A percentile compares a stretch with the other conserved stretches of the same genome.
phyloP scores from a whole-genome alignment of 2,888 invertebrate genomes.

The Cybosia mesomella region DNA sequence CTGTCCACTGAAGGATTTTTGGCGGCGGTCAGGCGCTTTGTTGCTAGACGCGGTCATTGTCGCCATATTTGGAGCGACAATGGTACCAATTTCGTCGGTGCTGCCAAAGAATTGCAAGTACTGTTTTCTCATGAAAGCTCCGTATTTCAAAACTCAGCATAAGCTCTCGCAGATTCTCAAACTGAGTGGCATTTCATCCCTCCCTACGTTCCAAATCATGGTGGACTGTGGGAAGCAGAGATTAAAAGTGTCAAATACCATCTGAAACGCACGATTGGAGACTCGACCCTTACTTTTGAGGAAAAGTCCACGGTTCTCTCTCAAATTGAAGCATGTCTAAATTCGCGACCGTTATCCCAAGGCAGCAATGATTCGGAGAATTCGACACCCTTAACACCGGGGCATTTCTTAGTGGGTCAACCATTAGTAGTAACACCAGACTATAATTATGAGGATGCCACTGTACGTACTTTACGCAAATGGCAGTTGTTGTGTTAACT shows the following conservation, averaged over 20 bases:
- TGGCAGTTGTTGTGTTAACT: neutral
- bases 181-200: slow-evolving; percentile 2
- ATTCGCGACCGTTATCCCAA: neutral
- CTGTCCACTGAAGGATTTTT: neutral
- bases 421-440: neutral
- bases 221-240: neutral
- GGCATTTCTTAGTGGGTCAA: neutral
- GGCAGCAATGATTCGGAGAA: neutral
- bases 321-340: neutral
- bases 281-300: neutral
- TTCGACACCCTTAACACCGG: neutral
- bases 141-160: neutral
- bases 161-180: neutral
- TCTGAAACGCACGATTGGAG: neutral
- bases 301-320: neutral
- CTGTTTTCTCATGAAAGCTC: neutral
- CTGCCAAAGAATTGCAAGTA: neutral
- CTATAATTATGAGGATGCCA: neutral
- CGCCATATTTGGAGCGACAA: neutral
- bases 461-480: neutral
- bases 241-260: neutral
- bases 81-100: neutral
- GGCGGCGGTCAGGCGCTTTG: neutral
- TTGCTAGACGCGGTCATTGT: neutral
- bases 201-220: neutral